Base-by-base conservation (phyloP, 2,113 vertebrate species). In the Podarcis raffonei region DNA sequence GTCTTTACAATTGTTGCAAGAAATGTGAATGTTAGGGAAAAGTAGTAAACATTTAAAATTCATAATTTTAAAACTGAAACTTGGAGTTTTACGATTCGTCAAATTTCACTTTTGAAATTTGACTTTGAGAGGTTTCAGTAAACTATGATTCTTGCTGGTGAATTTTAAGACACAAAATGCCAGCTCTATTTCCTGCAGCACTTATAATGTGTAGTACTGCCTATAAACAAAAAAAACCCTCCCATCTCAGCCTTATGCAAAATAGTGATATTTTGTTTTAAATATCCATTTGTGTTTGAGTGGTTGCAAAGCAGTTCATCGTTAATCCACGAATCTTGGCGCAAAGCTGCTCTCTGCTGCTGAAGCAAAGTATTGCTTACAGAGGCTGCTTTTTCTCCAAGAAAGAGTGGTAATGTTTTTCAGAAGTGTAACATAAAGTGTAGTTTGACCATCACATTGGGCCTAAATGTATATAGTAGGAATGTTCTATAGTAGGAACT, bases 281-380 rank as follows among this genome's bases (percentile, higher is more conserved):
- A 78, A 72, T 27, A 77, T 5, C 25, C 9, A 7, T n/a, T 35
- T 66, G 57, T 30, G 6, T n/a, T 75, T 59, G 32, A 39, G 6
- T 22, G 48, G 83, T 35, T n/a, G 62, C 62, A 81, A 68, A 68
- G 65, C 13, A 75, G 22, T 66, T 30, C 35, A 90, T 72, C 6
- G 32, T 74, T 69, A 69, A 90, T 76, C 59, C 32, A 13, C 37
- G 74, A 65, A 65, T 65, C 83, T 68, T 77, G 72, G 89, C 92
- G 91, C 86, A 93, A 91, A 89, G 59, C 68, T 91, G 96, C 95
- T 96, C 94, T 95, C 96, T 97, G 25, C 95, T 95, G 95, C 94
- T 92, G 92, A 92, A 83, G 84, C 90, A 77, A 90, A 91, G 84
- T 42, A 86, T 77, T 3, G 1, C 1, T 76, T n/a, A 25, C 37